Conservation (phyloP, 2,888 invertebrate species). For the Eledone cirrhosa region DNA sequence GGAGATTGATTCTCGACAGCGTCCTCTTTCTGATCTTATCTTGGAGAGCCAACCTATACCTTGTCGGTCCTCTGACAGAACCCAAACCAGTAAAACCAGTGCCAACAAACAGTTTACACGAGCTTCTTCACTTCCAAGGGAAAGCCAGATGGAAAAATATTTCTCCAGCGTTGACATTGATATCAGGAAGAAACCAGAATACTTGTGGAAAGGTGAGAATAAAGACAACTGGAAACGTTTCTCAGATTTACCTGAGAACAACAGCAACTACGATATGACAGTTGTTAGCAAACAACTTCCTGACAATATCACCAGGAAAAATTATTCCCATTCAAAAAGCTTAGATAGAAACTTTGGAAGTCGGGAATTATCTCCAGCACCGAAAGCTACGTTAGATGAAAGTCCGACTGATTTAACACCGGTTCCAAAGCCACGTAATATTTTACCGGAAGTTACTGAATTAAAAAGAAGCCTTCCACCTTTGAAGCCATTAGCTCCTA, state of each 20-base stretch:
- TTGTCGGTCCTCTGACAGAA: background rate
- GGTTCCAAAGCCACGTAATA: background rate
- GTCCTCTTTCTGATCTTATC: slow-evolving; percentile 14
- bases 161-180: background rate
- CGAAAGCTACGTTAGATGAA: slow-evolving; percentile 9
- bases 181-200: slow-evolving; percentile 2
- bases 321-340: slow-evolving; percentile 7
- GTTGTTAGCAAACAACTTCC: slow-evolving; percentile 20
- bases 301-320: slow-evolving; percentile 12
- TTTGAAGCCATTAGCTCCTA: slow-evolving; percentile 3
- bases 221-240: slow-evolving; percentile 9
- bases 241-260: background rate
- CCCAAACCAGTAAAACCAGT: background rate
- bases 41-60: slow-evolving; percentile 5
- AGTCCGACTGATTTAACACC: slow-evolving; percentile 20
- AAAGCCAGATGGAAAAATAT: background rate
- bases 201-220: background rate
- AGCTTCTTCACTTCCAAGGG: slow-evolving; percentile 21
- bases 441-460: slow-evolving; percentile 23
- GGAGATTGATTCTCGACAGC: background rate
- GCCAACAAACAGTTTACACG: background rate
- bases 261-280: background rate
- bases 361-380: slow-evolving; percentile 12
- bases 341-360: slow-evolving; percentile 12
- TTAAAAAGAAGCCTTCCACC: slow-evolving; percentile 21